A percentile compares a stretch with the other conserved stretches of the same genome.
phyloP scores from a whole-genome alignment of 2,797 vertebrate genomes.

The Carcharodon carcharias region DNA sequence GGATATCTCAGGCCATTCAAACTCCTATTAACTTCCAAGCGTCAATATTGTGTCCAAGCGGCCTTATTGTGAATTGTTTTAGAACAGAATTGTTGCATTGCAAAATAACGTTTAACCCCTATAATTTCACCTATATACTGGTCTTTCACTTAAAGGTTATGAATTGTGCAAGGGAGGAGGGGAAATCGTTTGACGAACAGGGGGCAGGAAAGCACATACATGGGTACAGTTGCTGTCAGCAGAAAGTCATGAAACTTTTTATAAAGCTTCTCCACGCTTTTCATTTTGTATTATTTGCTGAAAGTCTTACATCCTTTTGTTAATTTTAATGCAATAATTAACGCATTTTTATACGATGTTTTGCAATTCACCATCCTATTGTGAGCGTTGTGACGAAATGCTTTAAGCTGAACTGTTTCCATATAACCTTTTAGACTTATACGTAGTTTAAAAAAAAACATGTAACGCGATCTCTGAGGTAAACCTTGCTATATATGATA shows the following conservation, averaged over 20 bases:
- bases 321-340: neutral
- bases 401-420: neutral
- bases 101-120: neutral
- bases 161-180: too few species aligned
- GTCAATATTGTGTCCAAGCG: neutral
- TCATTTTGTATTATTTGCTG: too few species aligned
- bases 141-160: neutral
- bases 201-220: too few species aligned
- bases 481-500: neutral
- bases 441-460: neutral
- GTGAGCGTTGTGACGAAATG: neutral
- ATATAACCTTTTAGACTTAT: neutral
- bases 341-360: neutral
- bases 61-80: neutral
- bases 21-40: neutral
- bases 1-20: neutral
- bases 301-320: neutral
- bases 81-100: neutral
- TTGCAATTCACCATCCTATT: neutral
- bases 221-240: too few species aligned
- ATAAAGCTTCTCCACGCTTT: neutral
- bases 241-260: neutral
- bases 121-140: neutral
- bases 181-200: neutral
- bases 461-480: neutral